phyloP scores from a whole-genome alignment of 2,113 vertebrate genomes.

The Callocephalon fimbriatum region DNA sequence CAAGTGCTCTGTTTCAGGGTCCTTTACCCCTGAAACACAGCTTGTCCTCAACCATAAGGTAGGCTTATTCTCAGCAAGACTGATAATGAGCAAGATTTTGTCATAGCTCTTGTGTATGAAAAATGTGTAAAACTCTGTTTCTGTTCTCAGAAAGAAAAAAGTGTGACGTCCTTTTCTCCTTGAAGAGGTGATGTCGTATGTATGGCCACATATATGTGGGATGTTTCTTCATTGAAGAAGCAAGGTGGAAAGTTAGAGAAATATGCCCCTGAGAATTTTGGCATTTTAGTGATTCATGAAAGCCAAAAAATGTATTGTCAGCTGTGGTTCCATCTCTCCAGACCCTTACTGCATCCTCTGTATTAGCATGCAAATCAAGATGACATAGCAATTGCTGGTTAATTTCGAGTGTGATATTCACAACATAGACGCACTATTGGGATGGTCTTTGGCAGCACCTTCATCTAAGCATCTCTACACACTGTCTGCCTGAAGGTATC shows the following conservation, averaged over 20 bases:
- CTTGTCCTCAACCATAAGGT: background rate
- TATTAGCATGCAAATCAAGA: background rate
- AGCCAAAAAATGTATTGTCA: background rate
- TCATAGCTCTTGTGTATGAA: background rate
- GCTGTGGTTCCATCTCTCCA: background rate
- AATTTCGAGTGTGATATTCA: background rate
- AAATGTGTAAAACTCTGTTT: background rate
- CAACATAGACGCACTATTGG: background rate
- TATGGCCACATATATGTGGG: background rate
- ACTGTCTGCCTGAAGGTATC: background rate
- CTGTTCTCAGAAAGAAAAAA: conserved; percentile 28
- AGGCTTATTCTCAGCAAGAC: background rate
- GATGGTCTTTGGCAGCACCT: background rate
- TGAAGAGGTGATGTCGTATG: background rate
- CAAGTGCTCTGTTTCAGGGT: background rate
- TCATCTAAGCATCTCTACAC: background rate
- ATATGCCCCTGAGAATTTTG: background rate
- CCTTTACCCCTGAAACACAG: background rate
- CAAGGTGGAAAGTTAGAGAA: conserved; percentile 34
- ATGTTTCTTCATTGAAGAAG: background rate
- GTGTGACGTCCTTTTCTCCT: background rate
- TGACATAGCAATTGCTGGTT: background rate
- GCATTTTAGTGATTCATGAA: background rate
- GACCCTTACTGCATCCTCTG: background rate
- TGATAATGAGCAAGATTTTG: background rate